These are phyloP conservation scores for Melipona quadrifasciata DNA, from an alignment of 1,140 invertebrate species.

Conservation along the genomic window DNA sequence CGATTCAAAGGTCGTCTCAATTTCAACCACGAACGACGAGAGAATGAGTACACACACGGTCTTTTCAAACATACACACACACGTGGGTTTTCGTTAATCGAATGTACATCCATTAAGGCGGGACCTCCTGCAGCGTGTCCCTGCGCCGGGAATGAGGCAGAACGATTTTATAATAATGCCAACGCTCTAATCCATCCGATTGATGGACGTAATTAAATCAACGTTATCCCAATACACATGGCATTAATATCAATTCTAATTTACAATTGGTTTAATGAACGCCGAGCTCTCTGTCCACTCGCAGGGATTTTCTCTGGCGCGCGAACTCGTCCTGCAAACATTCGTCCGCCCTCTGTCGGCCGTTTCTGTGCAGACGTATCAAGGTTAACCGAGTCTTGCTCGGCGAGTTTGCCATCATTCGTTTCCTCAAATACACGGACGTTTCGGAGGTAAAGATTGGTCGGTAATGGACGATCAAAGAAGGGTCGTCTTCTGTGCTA, in stretches of 20 bases:
- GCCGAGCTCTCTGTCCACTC: too few relatives aligned
- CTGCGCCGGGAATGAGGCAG: background rate
- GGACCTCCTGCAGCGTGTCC: background rate
- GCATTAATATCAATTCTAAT: constrained; percentile 30
- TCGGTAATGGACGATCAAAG: background rate
- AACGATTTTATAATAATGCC: constrained; percentile 43
- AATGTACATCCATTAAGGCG: constrained; percentile 39
- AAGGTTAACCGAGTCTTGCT: constrained; percentile 1
- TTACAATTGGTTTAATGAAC: constrained; percentile 25
- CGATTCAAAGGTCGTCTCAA: constrained; percentile 1
- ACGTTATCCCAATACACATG: constrained; percentile 15
- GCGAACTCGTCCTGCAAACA: constrained; percentile 5
- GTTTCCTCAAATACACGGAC: background rate
- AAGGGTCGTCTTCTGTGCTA: background rate
- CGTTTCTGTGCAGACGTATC: background rate
- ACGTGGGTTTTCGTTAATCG: constrained; percentile 26
- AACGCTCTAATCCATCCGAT: background rate
- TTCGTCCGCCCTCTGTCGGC: background rate
- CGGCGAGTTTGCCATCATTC: background rate
- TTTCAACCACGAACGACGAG: background rate
- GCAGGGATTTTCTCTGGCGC: background rate
- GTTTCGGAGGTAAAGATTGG: background rate
- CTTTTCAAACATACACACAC: background rate
- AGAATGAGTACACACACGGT: background rate
- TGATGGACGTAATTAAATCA: constrained; percentile 20